A percentile compares a stretch with the other conserved stretches of the same genome.
These are phyloP conservation scores for Bruchidius siliquastri DNA, from an alignment of 2,888 invertebrate species.

Conservation along the genomic window DNA sequence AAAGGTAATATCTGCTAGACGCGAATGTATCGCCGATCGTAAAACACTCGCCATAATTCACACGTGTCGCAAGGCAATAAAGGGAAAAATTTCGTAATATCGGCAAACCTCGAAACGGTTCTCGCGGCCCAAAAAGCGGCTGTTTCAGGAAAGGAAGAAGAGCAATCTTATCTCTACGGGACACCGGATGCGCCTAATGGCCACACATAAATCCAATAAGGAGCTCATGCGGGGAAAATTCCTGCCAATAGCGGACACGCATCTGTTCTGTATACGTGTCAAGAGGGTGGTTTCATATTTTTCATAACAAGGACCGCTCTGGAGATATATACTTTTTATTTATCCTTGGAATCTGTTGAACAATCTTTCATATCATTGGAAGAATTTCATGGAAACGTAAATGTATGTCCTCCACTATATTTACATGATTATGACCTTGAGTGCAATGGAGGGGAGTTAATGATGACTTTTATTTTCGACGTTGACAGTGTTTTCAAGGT, in stretches of 20 bases:
- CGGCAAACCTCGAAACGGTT: slow-evolving; percentile 1
- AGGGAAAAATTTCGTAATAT: slow-evolving; percentile 3
- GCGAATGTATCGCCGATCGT: background rate
- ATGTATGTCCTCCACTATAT: too few species aligned
- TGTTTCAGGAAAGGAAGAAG: slow-evolving; percentile 1
- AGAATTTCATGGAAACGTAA: too few species aligned
- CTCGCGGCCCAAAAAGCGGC: background rate
- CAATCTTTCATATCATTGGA: too few species aligned
- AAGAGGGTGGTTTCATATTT: background rate
- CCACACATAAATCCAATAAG: slow-evolving; percentile 6
- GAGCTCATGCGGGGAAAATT: background rate
- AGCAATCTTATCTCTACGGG: slow-evolving; percentile 3
- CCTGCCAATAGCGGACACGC: background rate
- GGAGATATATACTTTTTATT: too few species aligned
- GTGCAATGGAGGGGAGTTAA: too few species aligned
- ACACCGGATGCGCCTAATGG: slow-evolving; percentile 7
- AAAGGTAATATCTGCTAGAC: background rate
- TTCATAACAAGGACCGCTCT: background rate
- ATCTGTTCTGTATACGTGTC: background rate
- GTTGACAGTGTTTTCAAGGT: too few species aligned
- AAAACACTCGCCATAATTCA: slow-evolving; percentile 1
- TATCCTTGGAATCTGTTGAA: too few species aligned
- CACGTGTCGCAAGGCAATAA: slow-evolving; percentile 6
- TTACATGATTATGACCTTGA: too few species aligned
- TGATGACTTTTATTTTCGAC: too few species aligned